Conservation (phyloP, 2,113 vertebrate genomes). For the Campylomormyrus tamandua region DNA sequence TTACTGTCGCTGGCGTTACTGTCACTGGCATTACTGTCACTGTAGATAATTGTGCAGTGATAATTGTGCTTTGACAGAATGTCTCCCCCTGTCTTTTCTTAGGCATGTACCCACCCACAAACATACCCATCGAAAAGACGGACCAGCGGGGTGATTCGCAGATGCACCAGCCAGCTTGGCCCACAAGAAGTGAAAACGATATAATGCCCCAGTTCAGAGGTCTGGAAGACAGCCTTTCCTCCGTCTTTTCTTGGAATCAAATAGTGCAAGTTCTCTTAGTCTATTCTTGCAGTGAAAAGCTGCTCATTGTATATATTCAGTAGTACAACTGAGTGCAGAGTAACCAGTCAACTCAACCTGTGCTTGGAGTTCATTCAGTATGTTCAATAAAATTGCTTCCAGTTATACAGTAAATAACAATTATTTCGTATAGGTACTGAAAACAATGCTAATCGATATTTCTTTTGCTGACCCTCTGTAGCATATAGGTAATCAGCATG, state of each 20-base stretch:
- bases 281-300: neutral
- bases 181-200: conserved; percentile 74
- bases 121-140: conserved; percentile 82
- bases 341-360: neutral
- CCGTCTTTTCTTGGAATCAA: neutral
- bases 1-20: neutral
- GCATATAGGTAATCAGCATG: neutral
- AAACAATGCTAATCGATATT: neutral
- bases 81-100: conserved; percentile 12
- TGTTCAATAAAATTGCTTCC: neutral
- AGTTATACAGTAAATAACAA: neutral
- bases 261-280: neutral
- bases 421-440: neutral
- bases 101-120: conserved; percentile 80
- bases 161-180: conserved; percentile 61
- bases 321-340: neutral
- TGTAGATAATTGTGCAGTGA: too few relatives aligned
- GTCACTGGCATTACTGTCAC: neutral
- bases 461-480: neutral
- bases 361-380: neutral
- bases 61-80: neutral
- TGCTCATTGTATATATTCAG: neutral
- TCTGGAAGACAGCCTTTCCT: conserved; percentile 31
- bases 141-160: conserved; percentile 63
- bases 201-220: conserved; percentile 73